Conservation (phyloP, 2,113 vertebrate species). For the Suncus etruscus region DNA sequence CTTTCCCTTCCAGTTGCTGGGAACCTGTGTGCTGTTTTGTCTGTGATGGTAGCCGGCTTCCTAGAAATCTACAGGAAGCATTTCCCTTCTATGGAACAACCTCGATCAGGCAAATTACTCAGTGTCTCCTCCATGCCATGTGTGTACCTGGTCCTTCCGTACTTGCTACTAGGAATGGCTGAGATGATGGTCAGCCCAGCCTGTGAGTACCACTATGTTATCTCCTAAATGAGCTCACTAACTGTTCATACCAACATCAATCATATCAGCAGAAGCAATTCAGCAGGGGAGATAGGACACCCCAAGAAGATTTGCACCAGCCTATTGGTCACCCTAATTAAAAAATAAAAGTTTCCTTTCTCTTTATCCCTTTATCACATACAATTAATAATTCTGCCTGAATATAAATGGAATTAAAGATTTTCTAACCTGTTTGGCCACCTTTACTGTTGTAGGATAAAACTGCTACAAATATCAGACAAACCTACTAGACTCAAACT, state of each 20-base stretch:
- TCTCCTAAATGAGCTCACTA: background rate
- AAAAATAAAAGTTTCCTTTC: slow-evolving; percentile 11
- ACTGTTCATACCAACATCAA: background rate
- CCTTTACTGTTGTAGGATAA: background rate
- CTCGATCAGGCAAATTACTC: slow-evolving; percentile 88
- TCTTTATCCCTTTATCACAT: slow-evolving; percentile 62
- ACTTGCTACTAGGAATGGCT: slow-evolving; percentile 93
- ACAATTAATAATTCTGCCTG: background rate
- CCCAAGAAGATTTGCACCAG: background rate
- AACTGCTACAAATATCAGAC: background rate
- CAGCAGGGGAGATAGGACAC: background rate
- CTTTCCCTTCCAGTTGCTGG: slow-evolving; percentile 88
- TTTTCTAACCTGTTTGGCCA: slow-evolving; percentile 44
- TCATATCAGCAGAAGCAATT: slow-evolving; percentile 63
- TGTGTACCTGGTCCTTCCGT: slow-evolving; percentile 92
- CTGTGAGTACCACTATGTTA: slow-evolving; percentile 87
- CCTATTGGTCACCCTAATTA: slow-evolving; percentile 69
- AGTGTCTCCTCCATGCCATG: slow-evolving; percentile 94
- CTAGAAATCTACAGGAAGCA: slow-evolving; percentile 91
- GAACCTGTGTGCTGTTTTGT: slow-evolving; percentile 89
- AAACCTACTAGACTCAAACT: background rate
- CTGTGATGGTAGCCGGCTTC: slow-evolving; percentile 91
- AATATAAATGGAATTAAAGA: slow-evolving; percentile 6
- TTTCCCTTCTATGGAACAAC: slow-evolving; percentile 91
- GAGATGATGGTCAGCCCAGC: slow-evolving; percentile 94